Evolutionary conservation across 2,113 vertebrate genomes (phyloP).

Genomic region (Chascanopsetta lugubris): DNA sequence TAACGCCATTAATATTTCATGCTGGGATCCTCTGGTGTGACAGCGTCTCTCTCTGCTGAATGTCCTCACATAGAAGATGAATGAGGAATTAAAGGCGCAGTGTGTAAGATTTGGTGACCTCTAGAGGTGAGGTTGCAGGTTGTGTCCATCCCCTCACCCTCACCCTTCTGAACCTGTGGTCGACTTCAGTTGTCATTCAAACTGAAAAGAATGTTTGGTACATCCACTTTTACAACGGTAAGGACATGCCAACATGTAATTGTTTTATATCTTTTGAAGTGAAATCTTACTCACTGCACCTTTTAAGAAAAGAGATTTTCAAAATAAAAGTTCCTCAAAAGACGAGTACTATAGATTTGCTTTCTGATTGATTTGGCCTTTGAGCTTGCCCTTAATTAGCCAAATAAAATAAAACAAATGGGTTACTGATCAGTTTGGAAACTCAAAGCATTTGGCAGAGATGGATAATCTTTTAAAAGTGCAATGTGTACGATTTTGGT

Average conservation of each 20-base stretch:
- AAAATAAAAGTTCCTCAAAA: no score
- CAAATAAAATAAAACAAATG: constrained; percentile 6
- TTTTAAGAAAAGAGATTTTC: background rate
- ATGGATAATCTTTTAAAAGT: background rate
- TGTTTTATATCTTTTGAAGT: no score
- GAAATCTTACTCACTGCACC: no score
- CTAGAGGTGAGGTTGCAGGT: no score
- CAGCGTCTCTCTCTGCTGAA: background rate
- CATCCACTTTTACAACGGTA: no score
- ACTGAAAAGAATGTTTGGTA: no score
- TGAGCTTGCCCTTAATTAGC: constrained; percentile 10
- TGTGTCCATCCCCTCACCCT: no score
- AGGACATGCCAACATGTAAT: no score
- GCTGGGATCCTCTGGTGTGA: constrained; percentile 1
- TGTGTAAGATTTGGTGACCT: no score
- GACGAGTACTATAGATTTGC: background rate
- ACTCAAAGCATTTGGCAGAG: background rate
- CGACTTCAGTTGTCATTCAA: no score
- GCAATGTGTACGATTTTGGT: no score
- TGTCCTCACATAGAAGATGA: background rate
- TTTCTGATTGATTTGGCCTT: constrained; percentile 26
- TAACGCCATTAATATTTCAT: constrained; percentile 38
- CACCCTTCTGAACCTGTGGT: no score
- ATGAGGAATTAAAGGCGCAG: background rate
- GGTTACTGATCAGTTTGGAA: background rate